phyloP scores from a whole-genome alignment of 2,113 vertebrate genomes.

The Lucifuga dentata region DNA sequence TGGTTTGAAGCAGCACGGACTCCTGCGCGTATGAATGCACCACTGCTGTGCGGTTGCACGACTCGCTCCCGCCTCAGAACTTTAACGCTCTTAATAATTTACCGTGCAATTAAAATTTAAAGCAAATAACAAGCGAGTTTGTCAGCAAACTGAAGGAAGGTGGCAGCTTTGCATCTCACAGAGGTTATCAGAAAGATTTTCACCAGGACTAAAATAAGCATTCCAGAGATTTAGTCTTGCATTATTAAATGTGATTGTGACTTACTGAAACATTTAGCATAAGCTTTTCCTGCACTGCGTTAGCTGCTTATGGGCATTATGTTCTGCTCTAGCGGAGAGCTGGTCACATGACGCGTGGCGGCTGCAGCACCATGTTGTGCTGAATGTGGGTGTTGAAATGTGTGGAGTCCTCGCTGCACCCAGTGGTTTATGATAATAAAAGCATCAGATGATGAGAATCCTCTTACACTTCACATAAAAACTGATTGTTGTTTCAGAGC shows the following conservation, averaged over 20 bases:
- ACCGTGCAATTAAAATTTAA: constrained; percentile 71
- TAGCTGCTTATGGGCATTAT: constrained; percentile 24
- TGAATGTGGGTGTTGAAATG: constrained; percentile 1
- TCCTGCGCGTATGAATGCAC: constrained; percentile 29
- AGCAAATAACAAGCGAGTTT: constrained; percentile 67
- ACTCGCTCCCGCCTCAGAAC: constrained; percentile 25
- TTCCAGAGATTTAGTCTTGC: constrained; percentile 47
- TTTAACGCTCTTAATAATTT: constrained; percentile 67
- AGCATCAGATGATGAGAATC: constrained; percentile 23
- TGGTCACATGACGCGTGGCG: too few species aligned
- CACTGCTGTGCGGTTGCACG: constrained; percentile 53
- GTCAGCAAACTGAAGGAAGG: constrained; percentile 61
- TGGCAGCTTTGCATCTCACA: constrained; percentile 21
- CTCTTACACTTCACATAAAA: constrained; percentile 7
- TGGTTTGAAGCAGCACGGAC: constrained; percentile 1
- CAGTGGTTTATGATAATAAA: constrained; percentile 13
- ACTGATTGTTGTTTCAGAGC: neutral
- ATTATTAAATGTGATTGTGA: constrained; percentile 55
- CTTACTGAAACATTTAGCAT: constrained; percentile 64
- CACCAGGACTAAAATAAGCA: constrained; percentile 14
- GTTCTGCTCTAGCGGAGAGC: too few species aligned
- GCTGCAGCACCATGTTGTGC: neutral
- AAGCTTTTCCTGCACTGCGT: constrained; percentile 38
- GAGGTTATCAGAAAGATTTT: constrained; percentile 33
- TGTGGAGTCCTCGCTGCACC: neutral